These are phyloP conservation scores for Monochamus alternatus DNA, from an alignment of 2,888 invertebrate species.

Conservation along the genomic window DNA sequence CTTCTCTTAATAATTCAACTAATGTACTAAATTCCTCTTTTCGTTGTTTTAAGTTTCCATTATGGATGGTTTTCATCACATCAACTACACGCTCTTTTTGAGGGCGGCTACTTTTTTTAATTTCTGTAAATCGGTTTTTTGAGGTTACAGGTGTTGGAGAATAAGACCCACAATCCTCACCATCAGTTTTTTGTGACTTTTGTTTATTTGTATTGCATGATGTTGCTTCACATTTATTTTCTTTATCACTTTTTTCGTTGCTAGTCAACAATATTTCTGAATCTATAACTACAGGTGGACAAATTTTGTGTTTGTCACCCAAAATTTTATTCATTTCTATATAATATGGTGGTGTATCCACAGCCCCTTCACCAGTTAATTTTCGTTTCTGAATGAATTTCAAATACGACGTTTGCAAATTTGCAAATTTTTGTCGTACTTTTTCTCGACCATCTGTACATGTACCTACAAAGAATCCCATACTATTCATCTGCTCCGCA, in stretches of 20 bases:
- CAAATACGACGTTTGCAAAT: conserved; percentile 5
- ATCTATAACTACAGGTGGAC: conserved; percentile 2
- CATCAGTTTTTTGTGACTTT: too few species aligned
- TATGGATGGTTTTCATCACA: not conserved
- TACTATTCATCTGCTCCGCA: not conserved
- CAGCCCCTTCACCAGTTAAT: conserved; percentile 5
- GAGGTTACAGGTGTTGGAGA: too few species aligned
- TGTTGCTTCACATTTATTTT: not conserved
- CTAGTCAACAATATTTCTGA: not conserved
- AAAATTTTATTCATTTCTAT: not conserved
- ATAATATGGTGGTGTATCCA: not conserved
- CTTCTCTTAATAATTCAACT: not conserved
- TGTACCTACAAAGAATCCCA: not conserved
- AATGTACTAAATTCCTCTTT: not conserved
- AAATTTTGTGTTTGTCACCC: conserved; percentile 8
- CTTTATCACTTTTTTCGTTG: not conserved
- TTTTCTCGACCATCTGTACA: not conserved
- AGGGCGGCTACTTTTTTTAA: not conserved
- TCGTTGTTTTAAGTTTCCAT: not conserved
- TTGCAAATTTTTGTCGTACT: not conserved
- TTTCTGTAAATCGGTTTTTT: not conserved
- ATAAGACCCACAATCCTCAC: not conserved
- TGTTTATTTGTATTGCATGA: too few species aligned
- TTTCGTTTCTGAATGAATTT: not conserved
- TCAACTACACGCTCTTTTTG: not conserved